Evolutionary conservation across 2,888 invertebrate genomes (phyloP), one percentile per base, ranked within the genome.

Genomic region (Phymatocera aterrima): DNA sequence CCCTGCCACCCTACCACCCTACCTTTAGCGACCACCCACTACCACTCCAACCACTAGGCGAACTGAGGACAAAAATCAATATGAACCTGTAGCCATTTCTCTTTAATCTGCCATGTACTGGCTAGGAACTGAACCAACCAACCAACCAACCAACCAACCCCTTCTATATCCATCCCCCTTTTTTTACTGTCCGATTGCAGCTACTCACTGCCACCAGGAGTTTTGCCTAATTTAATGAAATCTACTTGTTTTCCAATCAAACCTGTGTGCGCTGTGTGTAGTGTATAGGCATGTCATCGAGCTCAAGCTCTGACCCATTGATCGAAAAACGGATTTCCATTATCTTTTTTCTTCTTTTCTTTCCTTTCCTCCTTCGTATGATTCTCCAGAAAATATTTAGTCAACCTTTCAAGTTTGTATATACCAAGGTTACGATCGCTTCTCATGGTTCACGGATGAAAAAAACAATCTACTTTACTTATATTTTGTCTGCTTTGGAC

Each of bases 41-140:
- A n/a, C 80, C 82, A 81, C 85, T 84, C 83, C 83, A 84, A 82
- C 84, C 85, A 84, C 83, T 82, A 84, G 85, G 85, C 88, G 86
- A 88, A 89, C 88, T 86, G 87, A 90, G 89, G 89, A 90, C 90
- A 90, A 90, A 90, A 90, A 90, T 89, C 90, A 89, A 90, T 90
- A 90, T 89, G 88, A 89, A 89, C 89, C 89, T 90, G 90, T 90
- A 90, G 90, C 90, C 89, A 90, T 89, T 89, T 87, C 90, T 90
- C 89, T 90, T 90, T 90, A 90, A 90, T 90, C 90, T 89, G 88
- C 88, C 90, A 86, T 88, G 88, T 87, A 88, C 88, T 85, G 84
- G 84, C 85, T 85, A 85, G 85, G 83, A 85, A 85, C 85, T 84
- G 83, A 84, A 84, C 84, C 85, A 83, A 61, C 43, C 31, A 48